Evolutionary conservation across 2,888 invertebrate species (phyloP).

Genomic region (Caenorhabditis panamensis): DNA sequence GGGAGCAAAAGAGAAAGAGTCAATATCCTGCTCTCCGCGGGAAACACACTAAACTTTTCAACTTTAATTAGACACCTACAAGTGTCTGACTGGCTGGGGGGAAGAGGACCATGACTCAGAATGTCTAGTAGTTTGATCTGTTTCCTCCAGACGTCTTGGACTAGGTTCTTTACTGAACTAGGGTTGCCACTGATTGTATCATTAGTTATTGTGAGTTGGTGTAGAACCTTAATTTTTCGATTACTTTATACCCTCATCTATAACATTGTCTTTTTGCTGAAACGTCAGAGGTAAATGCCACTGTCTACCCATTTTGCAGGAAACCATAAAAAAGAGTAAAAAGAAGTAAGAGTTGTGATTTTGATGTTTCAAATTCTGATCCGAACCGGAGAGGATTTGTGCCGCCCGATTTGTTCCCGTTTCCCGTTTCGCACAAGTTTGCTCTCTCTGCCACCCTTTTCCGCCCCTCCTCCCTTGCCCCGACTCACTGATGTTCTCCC

Average conservation of each 20-base stretch:
- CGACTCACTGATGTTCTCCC: constrained; percentile 50
- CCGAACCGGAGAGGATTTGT: constrained; percentile 31
- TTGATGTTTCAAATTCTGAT: constrained; percentile 15
- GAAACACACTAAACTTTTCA: constrained; percentile 45
- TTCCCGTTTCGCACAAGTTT: constrained; percentile 41
- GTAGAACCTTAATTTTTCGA: no score
- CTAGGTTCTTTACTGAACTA: no score
- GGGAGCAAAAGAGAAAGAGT: constrained; percentile 28
- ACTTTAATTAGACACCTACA: constrained; percentile 56
- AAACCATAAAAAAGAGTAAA: no score
- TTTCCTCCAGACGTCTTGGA: constrained; percentile 9
- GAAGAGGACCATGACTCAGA: constrained; percentile 29
- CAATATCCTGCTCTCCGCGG: constrained; percentile 35
- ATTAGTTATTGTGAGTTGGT: no score
- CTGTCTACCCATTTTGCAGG: no score
- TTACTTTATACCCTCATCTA: no score
- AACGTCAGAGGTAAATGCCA: no score
- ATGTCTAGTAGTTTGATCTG: constrained; percentile 38
- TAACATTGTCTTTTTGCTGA: no score
- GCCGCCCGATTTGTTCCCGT: constrained; percentile 57
- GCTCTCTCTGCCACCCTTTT: constrained; percentile 36
- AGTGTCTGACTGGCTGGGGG: constrained; percentile 25
- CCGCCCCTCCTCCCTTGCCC: constrained; percentile 37
- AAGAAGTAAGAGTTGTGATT: background rate
- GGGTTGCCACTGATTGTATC: no score